Evolutionary conservation across 1,140 invertebrate species (phyloP).

Genomic region (Cyphomyrmex costatus): DNA sequence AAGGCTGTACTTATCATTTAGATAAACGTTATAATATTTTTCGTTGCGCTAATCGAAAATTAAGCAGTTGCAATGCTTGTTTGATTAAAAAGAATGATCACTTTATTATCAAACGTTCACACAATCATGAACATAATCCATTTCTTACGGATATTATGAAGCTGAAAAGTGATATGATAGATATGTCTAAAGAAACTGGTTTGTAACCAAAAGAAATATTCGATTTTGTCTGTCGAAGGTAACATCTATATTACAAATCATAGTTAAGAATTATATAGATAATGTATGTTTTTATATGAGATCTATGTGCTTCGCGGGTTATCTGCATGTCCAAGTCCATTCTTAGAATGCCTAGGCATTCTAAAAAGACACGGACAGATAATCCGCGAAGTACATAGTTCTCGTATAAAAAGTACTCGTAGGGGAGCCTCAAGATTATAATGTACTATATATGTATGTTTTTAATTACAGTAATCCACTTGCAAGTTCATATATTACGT

Average conservation of each 20-base stretch:
- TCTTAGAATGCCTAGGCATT: no score
- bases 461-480: slow-evolving; percentile 21
- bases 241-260: not conserved
- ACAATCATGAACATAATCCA: not conserved
- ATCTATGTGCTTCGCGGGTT: no score
- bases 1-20: slow-evolving; percentile 12
- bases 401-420: no score
- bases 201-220: slow-evolving; percentile 13
- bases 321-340: no score
- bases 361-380: no score
- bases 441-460: not conserved
- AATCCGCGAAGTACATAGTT: no score
- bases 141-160: not conserved
- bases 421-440: no score
- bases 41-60: slow-evolving; percentile 26
- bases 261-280: no score
- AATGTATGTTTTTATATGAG: no score
- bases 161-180: slow-evolving; percentile 4
- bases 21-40: slow-evolving; percentile 20
- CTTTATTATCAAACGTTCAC: slow-evolving; percentile 14
- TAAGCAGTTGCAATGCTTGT: not conserved
- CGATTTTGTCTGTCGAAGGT: slow-evolving; percentile 20
- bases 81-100: slow-evolving; percentile 1
- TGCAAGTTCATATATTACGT: slow-evolving; percentile 1
- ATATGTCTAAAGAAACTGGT: slow-evolving; percentile 17